Base-by-base conservation (phyloP, 23 tunicate genomes). In the Halocynthia roretzi region DNA sequence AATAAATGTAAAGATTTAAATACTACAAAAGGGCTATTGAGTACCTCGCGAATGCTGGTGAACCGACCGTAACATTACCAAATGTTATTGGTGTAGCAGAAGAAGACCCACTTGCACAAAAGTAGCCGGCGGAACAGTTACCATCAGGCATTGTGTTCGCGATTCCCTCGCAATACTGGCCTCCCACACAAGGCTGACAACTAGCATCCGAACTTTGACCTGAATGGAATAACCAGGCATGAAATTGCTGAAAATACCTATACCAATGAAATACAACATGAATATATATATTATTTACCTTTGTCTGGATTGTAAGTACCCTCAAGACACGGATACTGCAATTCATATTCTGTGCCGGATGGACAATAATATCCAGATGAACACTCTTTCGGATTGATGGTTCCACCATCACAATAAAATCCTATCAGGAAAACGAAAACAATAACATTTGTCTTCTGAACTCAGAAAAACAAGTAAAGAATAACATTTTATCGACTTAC, bases 271-370 rank as follows among this genome's bases (percentile, higher is more conserved):
- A 60, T 60, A 60, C 64, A 60, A 18, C 64, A 15, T 18, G 4
- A 60, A 60, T 15, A 1, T 60, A 60, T 60, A 11, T 8, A 71
- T 72, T 72, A 6, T 40, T 40, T 54, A 92, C 95, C 87, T 81
- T 90, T 88, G 78, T 81, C 54, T 55, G 87, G 77, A 80, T 91
- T 94, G 80, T 82, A 96, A 0, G 87, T 79, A 15, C 99, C 99
- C 54, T 87, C 72, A 8, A 80, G 88, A 71, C 99, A 96, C 6
- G 96, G 89, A 56, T 63, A 85, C 68, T 94, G 78, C 8, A 53
- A 40, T 31, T 64, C 73, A 68, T 56, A 83, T 51, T 44, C 66
- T 5, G 95, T 94, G 11, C 91, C 87, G 54, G 40, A 9, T 10
- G 83, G 88, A 74, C 99, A 94, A 60, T 70, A 94, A 52, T 88